Conservation (phyloP, 2,797 vertebrate species). For the Heteromormyrus szaboi region DNA sequence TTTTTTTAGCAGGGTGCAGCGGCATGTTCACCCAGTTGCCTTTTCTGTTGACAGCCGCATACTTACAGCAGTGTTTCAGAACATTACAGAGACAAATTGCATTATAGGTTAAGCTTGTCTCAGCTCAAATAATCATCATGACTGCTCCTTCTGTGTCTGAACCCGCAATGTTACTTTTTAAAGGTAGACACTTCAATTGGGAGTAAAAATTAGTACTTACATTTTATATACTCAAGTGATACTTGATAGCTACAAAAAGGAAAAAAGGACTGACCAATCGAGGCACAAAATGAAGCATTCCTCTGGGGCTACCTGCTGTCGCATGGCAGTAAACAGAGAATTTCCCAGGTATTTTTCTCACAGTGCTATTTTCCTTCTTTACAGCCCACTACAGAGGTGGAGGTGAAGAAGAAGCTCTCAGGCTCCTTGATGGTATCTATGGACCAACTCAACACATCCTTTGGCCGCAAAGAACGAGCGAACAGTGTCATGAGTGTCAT, state of each 20-base stretch:
- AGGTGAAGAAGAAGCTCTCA: slow-evolving; percentile 93
- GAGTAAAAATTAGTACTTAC: neutral
- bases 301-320: neutral
- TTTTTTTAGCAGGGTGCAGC: neutral
- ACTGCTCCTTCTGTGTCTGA: neutral
- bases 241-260: neutral
- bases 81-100: neutral
- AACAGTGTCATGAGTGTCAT: slow-evolving; percentile 95
- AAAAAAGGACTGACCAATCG: neutral
- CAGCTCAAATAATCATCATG: neutral
- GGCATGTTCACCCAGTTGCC: neutral
- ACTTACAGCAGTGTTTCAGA: neutral
- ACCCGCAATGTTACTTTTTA: neutral
- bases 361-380: slow-evolving; percentile 64
- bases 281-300: neutral
- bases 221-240: neutral
- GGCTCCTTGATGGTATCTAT: slow-evolving; percentile 95
- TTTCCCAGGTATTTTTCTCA: slow-evolving; percentile 26
- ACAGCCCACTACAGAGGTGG: slow-evolving; percentile 89
- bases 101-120: neutral
- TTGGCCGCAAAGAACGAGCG: slow-evolving; percentile 90
- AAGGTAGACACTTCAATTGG: neutral
- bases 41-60: neutral
- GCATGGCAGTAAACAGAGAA: neutral
- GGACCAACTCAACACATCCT: slow-evolving; percentile 94